Base-by-base conservation (phyloP, 2,797 vertebrate genomes). In the Tinamus major region DNA sequence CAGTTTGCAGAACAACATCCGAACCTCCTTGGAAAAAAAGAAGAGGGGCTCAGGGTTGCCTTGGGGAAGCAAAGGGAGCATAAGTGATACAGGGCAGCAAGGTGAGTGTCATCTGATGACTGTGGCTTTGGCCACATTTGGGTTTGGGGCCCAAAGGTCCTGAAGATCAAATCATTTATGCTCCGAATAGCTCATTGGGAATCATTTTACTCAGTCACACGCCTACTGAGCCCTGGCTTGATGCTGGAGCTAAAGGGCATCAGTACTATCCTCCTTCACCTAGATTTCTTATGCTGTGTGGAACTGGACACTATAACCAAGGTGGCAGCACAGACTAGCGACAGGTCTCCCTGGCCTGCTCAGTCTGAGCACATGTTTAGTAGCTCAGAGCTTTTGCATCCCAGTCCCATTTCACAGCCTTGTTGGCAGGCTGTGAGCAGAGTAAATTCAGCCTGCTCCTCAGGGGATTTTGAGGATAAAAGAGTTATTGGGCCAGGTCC, bases 1-100 rank as follows among this genome's bases (percentile, higher is more conserved):
- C 89, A 98, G 96, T 92, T 96, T 99, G 93, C 98, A 98, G 97
- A 98, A 93, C 92, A 98, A 98, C 62, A 95, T 98, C 87, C 98
- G 98, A 89, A 95, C 98, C 2, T 98, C 98, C 29, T 97, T 98
- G 85, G 97, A 98, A 48, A 98, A 98, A 83, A 98, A 96, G 97
- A 98, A 98, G 87, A 97, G 98, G 41, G 97, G 98, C 49, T 98
- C 97, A 0, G 96, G 96, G 7, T 78, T 86, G 1, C 27, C 94
- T 16, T 97, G 98, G 97, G 94, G 94, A 65, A 87, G 92, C 71
- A 96, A 94, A 78, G 94, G 94, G 68, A 89, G 78, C 70, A 23
- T 63, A 19, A 93, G 94, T 17, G 97, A 98, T 7, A 58, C 85
- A 64, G 71, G 74, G 14, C 94, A 86, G 5, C 97, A 97, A 94